phyloP scores from a whole-genome alignment of 2,888 invertebrate species.

The Malthinus flaveolus region DNA sequence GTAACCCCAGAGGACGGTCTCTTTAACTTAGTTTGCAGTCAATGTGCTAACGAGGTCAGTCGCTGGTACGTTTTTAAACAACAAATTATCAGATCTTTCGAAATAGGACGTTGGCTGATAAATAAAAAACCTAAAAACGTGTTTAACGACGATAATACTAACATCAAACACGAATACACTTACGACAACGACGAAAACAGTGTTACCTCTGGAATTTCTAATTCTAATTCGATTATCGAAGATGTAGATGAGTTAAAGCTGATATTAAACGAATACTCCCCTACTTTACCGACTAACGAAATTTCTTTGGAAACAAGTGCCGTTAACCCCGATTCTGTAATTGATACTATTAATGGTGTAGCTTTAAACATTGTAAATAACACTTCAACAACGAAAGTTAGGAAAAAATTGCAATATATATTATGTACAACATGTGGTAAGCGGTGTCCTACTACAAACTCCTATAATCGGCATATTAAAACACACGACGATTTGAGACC shows the following conservation, averaged over 20 bases:
- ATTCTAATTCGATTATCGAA: slow-evolving; percentile 23
- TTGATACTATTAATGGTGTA: slow-evolving; percentile 13
- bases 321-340: slow-evolving; percentile 2
- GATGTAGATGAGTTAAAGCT: slow-evolving; percentile 15
- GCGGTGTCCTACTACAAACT: slow-evolving; percentile 34
- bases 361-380: background rate
- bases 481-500: slow-evolving; percentile 35
- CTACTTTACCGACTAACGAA: background rate
- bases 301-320: background rate
- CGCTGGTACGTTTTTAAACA: slow-evolving; percentile 38
- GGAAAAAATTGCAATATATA: slow-evolving; percentile 26
- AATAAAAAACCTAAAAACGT: slow-evolving; percentile 16
- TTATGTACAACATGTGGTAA: slow-evolving; percentile 32
- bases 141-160: background rate
- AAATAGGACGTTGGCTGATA: slow-evolving; percentile 35
- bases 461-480: slow-evolving; percentile 35
- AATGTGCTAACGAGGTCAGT: slow-evolving; percentile 36
- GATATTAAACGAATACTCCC: slow-evolving; percentile 9
- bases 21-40: slow-evolving; percentile 35
- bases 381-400: slow-evolving; percentile 16
- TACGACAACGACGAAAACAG: slow-evolving; percentile 12
- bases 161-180: background rate
- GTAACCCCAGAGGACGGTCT: slow-evolving; percentile 34
- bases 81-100: slow-evolving; percentile 34
- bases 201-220: slow-evolving; percentile 10